Conservation (phyloP, 2,888 invertebrate species). For the Coenonympha glycerion region DNA sequence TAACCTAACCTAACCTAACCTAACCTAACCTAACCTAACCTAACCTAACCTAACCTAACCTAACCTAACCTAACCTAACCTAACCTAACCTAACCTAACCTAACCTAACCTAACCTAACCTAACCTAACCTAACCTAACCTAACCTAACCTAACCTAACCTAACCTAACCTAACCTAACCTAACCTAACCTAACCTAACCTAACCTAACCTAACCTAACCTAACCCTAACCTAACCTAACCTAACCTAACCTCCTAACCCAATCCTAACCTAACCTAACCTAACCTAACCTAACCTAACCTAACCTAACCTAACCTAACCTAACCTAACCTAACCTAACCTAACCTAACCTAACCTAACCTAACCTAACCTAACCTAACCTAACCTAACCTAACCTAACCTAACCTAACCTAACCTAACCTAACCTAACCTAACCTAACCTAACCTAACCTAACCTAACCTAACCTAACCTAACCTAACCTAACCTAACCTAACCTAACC, state of each 20-base stretch:
- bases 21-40: constrained; percentile 1
- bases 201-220: constrained; percentile 1
- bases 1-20: constrained; percentile 1
- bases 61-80: constrained; percentile 1
- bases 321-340: constrained; percentile 27
- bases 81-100: constrained; percentile 15
- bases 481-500: not conserved
- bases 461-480: constrained; percentile 3
- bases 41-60: constrained; percentile 1
- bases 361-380: not conserved
- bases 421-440: constrained; percentile 1
- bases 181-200: constrained; percentile 1
- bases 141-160: constrained; percentile 1
- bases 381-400: not conserved
- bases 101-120: constrained; percentile 25
- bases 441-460: constrained; percentile 6
- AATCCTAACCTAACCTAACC: constrained; percentile 10
- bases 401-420: constrained; percentile 2
- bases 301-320: constrained; percentile 27
- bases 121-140: constrained; percentile 12
- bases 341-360: constrained; percentile 18
- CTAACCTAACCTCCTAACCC: constrained; percentile 1
- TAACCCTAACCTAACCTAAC: constrained; percentile 1
- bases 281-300: constrained; percentile 27
- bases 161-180: constrained; percentile 1